A percentile compares a stretch with the other conserved stretches of the same genome.
Evolutionary conservation across 2,797 vertebrate genomes (phyloP).

Genomic region (Benthosema pterotum): DNA sequence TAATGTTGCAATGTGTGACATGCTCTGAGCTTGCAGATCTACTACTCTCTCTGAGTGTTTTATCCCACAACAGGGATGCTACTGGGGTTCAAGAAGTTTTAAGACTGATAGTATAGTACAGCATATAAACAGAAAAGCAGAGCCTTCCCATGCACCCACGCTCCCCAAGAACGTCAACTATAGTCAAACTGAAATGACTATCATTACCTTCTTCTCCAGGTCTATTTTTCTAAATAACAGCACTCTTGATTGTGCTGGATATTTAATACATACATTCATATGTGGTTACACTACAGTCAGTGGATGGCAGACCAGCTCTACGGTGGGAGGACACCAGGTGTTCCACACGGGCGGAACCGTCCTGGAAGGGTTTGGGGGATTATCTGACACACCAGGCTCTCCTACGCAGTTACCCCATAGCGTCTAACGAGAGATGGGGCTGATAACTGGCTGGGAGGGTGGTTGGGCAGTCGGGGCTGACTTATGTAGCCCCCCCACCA

Average conservation of each 20-base stretch:
- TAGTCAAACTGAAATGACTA: too few species aligned
- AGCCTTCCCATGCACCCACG: not conserved
- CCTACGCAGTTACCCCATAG: not conserved
- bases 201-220: too few species aligned
- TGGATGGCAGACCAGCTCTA: not conserved
- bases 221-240: too few species aligned
- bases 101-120: not conserved
- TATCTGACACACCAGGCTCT: not conserved
- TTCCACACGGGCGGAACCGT: constrained; percentile 15
- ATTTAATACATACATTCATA: too few species aligned
- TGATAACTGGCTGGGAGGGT: constrained; percentile 39
- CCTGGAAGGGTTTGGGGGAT: constrained; percentile 13
- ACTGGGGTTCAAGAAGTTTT: too few species aligned
- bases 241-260: too few species aligned
- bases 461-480: constrained; percentile 33
- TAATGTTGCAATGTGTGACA: too few species aligned
- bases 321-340: not conserved
- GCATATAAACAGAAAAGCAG: not conserved
- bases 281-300: too few species aligned
- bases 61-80: too few species aligned
- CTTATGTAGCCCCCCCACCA: constrained; percentile 51
- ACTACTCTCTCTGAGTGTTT: too few species aligned
- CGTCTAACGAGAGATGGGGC: constrained; percentile 37
- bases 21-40: too few species aligned
- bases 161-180: too few species aligned